phyloP scores from a whole-genome alignment of 2,113 vertebrate genomes.

The Otis tarda region DNA sequence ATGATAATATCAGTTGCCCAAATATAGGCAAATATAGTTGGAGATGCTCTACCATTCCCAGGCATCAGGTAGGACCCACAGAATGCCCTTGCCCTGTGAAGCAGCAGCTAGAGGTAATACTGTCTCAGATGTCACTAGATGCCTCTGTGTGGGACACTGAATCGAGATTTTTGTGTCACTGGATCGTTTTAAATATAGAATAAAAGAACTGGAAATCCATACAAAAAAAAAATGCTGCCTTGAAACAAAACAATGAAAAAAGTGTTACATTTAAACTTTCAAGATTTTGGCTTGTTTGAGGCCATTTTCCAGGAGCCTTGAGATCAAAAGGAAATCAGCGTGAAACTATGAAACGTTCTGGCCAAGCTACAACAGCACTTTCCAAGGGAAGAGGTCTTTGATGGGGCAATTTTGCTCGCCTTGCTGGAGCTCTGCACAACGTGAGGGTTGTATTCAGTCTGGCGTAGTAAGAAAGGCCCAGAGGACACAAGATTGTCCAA shows the following conservation, averaged over 20 bases:
- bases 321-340: not conserved
- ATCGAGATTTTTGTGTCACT: not conserved
- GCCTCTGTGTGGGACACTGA: not conserved
- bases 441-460: fast-evolving
- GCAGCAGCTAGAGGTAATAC: not conserved
- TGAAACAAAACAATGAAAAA: not conserved
- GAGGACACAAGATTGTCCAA: not conserved
- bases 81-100: not conserved
- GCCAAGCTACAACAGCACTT: not conserved
- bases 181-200: not conserved
- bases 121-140: not conserved
- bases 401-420: not conserved
- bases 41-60: not conserved
- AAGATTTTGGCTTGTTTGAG: not conserved
- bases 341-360: not conserved
- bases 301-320: not conserved
- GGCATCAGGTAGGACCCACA: not conserved
- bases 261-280: not conserved
- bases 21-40: not conserved
- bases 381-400: not conserved
- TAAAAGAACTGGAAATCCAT: fast-evolving
- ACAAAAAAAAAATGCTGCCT: not conserved
- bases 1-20: not conserved
- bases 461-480: not conserved
- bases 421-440: not conserved